These are phyloP conservation scores for Anhinga rufa DNA, from an alignment of 2,113 vertebrate species.

Conservation along the genomic window DNA sequence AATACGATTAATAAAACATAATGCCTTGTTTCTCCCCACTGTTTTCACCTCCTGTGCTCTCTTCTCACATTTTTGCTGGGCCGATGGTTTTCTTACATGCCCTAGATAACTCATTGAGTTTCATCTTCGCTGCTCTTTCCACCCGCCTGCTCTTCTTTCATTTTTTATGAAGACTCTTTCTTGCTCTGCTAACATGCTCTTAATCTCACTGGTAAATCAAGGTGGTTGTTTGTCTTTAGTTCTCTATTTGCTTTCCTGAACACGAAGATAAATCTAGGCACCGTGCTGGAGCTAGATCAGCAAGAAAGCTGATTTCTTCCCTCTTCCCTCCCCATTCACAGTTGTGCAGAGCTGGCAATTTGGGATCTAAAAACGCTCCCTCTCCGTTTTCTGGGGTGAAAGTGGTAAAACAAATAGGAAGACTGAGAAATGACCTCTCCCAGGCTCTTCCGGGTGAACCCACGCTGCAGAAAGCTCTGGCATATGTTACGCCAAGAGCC, in stretches of 20 bases:
- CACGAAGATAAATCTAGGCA: background rate
- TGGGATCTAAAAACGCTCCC: background rate
- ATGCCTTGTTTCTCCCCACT: background rate
- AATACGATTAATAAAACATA: slow-evolving; percentile 19
- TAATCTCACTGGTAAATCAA: background rate
- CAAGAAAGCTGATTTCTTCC: too few relatives aligned
- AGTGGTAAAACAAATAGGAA: background rate
- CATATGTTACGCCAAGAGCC: background rate
- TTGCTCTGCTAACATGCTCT: background rate
- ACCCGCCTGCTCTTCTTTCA: slow-evolving; percentile 7
- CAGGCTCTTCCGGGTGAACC: background rate
- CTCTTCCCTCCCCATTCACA: background rate
- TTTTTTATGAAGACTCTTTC: slow-evolving; percentile 42
- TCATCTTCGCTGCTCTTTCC: background rate
- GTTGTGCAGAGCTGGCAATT: background rate
- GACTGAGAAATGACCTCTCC: background rate
- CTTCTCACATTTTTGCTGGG: slow-evolving; percentile 24
- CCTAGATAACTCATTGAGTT: slow-evolving; percentile 46
- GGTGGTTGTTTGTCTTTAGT: background rate
- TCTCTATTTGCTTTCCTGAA: background rate
- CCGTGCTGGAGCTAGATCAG: background rate
- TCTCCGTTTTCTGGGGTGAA: background rate
- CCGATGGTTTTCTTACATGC: slow-evolving; percentile 49
- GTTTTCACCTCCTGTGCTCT: slow-evolving; percentile 9
- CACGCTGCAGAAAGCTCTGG: background rate